Percentiles rank a stretch among this genome's conserved stretches.
Evolutionary conservation across 2,888 invertebrate species (phyloP).

Genomic region (Drosophila neonasuta): DNA sequence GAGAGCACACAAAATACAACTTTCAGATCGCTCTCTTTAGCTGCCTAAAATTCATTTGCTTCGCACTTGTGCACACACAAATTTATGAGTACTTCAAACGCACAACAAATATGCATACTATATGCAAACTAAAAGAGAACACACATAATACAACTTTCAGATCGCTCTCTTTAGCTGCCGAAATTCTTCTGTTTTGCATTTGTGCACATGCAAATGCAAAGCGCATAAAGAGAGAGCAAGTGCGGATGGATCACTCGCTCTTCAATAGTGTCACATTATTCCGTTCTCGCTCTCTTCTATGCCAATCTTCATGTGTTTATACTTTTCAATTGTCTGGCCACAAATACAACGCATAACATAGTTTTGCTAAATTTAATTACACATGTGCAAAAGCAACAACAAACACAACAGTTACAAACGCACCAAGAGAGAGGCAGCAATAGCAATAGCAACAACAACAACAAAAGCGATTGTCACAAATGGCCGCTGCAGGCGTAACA

Average conservation of each 20-base stretch:
- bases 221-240: too few relatives aligned
- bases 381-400: conserved; percentile 43
- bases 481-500: conserved; percentile 30
- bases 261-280: background rate
- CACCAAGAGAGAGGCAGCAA: conserved; percentile 6
- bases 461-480: conserved; percentile 31
- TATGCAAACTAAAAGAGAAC: too few relatives aligned
- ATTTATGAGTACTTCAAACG: too few relatives aligned
- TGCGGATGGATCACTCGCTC: background rate
- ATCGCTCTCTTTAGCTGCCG: too few relatives aligned
- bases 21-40: too few relatives aligned
- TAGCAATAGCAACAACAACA: conserved; percentile 9
- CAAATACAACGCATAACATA: conserved; percentile 49
- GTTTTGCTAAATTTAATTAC: conserved; percentile 66
- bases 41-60: too few relatives aligned
- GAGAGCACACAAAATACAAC: too few relatives aligned
- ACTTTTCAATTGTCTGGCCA: conserved; percentile 28
- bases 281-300: background rate
- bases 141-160: too few relatives aligned
- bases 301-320: background rate
- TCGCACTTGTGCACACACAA: too few relatives aligned
- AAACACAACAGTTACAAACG: conserved; percentile 9
- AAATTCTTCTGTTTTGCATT: too few relatives aligned
- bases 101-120: too few relatives aligned
- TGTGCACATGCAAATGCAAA: too few relatives aligned